A percentile compares a stretch with the other conserved stretches of the same genome.
These are phyloP conservation scores for Xestia xanthographa DNA, from an alignment of 2,888 invertebrate genomes.

Conservation along the genomic window DNA sequence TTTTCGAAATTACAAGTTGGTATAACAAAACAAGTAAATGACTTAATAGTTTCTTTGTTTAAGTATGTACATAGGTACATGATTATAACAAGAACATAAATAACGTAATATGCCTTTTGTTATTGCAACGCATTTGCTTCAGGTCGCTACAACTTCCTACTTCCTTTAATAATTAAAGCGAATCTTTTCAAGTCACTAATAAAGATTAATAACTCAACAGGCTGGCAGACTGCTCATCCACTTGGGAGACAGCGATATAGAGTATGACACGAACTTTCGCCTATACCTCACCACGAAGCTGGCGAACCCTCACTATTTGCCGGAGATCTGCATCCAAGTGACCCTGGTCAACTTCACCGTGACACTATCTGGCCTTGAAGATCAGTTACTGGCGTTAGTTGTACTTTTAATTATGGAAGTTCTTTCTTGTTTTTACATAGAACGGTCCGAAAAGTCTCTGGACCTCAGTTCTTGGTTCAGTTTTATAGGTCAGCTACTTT, in stretches of 20 bases:
- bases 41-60: background rate
- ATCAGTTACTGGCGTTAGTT: constrained; percentile 96
- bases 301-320: constrained; percentile 97
- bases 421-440: background rate
- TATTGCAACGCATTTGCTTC: background rate
- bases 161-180: background rate
- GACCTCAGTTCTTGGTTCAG: no score
- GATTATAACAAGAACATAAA: background rate
- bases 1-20: background rate
- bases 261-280: constrained; percentile 96
- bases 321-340: constrained; percentile 97
- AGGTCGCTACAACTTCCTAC: background rate
- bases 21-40: background rate
- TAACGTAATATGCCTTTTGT: no score
- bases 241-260: constrained; percentile 96
- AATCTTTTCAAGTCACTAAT: background rate
- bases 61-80: background rate
- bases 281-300: constrained; percentile 98
- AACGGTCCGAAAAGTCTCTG: background rate
- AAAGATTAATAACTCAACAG: constrained; percentile 73
- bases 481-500: background rate
- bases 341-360: constrained; percentile 98
- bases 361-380: constrained; percentile 96
- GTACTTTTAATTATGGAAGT: background rate
- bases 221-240: constrained; percentile 95